phyloP scores from a whole-genome alignment of 2,797 vertebrate genomes.

The Tokudaia muenninki region DNA sequence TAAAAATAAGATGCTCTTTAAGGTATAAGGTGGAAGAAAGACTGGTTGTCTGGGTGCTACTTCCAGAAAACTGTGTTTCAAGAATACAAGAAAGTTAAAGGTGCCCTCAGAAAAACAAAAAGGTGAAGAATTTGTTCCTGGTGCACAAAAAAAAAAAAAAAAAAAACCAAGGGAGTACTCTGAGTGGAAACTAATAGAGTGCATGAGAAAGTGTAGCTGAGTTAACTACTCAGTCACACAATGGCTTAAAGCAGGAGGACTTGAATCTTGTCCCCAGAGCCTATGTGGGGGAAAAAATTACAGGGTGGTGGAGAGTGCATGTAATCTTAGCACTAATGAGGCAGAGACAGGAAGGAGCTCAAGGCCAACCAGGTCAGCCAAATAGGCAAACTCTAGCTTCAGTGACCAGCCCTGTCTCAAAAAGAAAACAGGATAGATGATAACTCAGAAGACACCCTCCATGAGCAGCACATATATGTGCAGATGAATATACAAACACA shows the following conservation, averaged over 20 bases:
- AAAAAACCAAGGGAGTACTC: too few relatives aligned
- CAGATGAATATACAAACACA: neutral
- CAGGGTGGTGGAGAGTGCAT: too few relatives aligned
- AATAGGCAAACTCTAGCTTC: too few relatives aligned
- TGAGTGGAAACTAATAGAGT: neutral
- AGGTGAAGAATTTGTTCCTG: neutral
- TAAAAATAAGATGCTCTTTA: neutral
- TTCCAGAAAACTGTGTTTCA: neutral
- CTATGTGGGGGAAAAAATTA: neutral
- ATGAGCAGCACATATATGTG: too few relatives aligned
- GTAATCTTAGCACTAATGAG: neutral
- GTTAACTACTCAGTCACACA: neutral
- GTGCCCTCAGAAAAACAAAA: neutral
- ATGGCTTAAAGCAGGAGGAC: neutral
- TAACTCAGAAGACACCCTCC: neutral
- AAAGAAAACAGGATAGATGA: neutral
- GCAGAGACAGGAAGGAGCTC: neutral
- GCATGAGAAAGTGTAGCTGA: accelerated
- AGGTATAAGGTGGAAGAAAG: neutral
- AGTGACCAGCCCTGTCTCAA: neutral
- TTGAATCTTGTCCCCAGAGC: neutral
- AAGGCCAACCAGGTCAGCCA: too few relatives aligned
- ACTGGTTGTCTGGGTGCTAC: neutral
- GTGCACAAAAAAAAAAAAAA: neutral
- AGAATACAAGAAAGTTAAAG: neutral